Percentiles rank a stretch among this genome's conserved stretches.
Conservation (phyloP, 2,888 invertebrate species). For the Monoplex corrugatus region DNA sequence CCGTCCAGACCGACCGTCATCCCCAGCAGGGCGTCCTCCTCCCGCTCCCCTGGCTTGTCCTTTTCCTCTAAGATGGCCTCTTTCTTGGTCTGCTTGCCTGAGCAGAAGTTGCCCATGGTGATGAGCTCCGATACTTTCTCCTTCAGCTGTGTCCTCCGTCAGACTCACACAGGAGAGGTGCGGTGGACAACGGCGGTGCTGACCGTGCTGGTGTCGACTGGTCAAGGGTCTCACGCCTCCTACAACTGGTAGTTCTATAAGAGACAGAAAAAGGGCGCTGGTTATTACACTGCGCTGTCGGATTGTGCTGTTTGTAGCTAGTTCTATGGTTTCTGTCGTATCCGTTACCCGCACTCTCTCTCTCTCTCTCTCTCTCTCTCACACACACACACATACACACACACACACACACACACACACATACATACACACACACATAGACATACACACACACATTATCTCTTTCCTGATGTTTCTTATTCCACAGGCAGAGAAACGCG, state of each 20-base stretch:
- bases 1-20: constrained; percentile 21
- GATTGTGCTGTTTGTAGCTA: neutral
- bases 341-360: too few relatives aligned
- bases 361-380: neutral
- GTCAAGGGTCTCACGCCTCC: neutral
- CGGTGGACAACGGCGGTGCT: neutral
- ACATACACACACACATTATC: too few relatives aligned
- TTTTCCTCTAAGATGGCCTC: constrained; percentile 52
- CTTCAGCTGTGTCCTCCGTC: too few relatives aligned
- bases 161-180: too few relatives aligned
- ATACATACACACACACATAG: neutral
- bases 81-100: constrained; percentile 56
- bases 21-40: constrained; percentile 39
- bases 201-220: neutral
- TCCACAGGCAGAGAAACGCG: neutral
- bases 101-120: constrained; percentile 50
- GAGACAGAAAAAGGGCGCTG: neutral
- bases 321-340: neutral
- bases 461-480: too few relatives aligned
- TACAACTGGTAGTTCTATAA: neutral
- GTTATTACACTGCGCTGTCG: neutral
- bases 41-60: constrained; percentile 53
- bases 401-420: constrained; percentile 14
- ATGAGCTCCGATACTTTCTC: too few relatives aligned
- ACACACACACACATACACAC: constrained; percentile 14